Evolutionary conservation across 2,888 invertebrate species (phyloP), one percentile per base, ranked within the genome.

Genomic region (Sphaerophoria rueppellii): DNA sequence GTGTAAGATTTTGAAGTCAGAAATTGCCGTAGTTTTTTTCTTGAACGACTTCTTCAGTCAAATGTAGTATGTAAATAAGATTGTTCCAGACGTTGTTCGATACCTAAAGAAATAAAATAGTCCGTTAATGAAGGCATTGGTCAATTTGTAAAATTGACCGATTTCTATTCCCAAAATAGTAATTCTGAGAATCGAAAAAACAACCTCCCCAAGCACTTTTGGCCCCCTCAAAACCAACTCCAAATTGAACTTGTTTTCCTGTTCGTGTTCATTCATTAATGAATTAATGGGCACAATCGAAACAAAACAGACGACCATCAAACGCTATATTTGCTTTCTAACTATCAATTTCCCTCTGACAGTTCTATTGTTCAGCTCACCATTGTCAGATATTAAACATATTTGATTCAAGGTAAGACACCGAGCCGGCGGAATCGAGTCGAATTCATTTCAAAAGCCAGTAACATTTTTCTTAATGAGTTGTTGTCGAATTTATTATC

Each of bases 401-500:
- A 24, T 7, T 16, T 50, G 50, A 12, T 70, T 71, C 65, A 79
- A 71, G 71, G 79, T 79, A 60, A 60, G 43, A 7, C 24, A 61
- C 16, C 7, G 11, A 32, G 14, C 24, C 24, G 1, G 24, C 2
- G 24, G 24, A 24, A 24, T 24, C 24, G 2, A 24, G 24, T 24
- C 24, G 24, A 24, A 24, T 24, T 24, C 1, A 24, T 24, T 2
- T 1, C 24, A 24, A 14, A n/a, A 54, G 1, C 2, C 9, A 50
- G 35, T 37, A 65, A 63, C 57, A 43, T 74, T 79, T 55, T 72
- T 58, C 63, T 63, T 85, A 85, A 85, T 85, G 85, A 85, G 81
- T 77, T 73, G 81, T 77, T 55, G 57, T 81, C 70, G 76, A 85
- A 77, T 81, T 85, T 81, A 85, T 81, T 85, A 85, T 80, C 75